These are phyloP conservation scores for Goniozus legneri DNA, from an alignment of 1,140 invertebrate species.

Conservation along the genomic window DNA sequence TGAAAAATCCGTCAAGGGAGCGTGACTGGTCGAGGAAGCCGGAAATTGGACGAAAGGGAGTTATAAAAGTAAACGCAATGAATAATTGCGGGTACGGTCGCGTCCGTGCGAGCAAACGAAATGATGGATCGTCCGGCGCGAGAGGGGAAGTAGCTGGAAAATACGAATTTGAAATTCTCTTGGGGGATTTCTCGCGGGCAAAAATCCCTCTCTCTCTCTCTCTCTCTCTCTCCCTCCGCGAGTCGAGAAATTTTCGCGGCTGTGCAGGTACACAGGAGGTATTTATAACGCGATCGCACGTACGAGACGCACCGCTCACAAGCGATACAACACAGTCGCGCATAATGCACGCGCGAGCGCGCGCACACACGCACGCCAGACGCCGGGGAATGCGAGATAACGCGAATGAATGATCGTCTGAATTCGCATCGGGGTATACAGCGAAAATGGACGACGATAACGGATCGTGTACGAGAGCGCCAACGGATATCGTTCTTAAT, in stretches of 20 bases:
- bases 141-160: too few species aligned
- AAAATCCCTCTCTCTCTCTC: slow-evolving; percentile 16
- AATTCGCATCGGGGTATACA: slow-evolving; percentile 14
- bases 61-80: slow-evolving; percentile 14
- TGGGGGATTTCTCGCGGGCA: slow-evolving; percentile 6
- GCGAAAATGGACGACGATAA: slow-evolving; percentile 23
- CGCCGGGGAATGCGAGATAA: slow-evolving; percentile 20
- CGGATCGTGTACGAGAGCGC: slow-evolving; percentile 13
- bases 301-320: slow-evolving; percentile 1
- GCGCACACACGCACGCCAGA: slow-evolving; percentile 15
- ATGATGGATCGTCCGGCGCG: slow-evolving; percentile 26
- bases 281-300: slow-evolving; percentile 13
- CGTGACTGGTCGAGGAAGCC: too few species aligned
- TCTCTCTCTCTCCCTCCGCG: neutral
- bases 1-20: too few species aligned
- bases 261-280: neutral
- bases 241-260: slow-evolving; percentile 16
- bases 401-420: slow-evolving; percentile 26
- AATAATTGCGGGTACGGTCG: slow-evolving; percentile 23
- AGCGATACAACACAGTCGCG: slow-evolving; percentile 1
- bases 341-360: slow-evolving; percentile 4
- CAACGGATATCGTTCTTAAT: slow-evolving; percentile 11
- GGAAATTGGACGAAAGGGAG: neutral
- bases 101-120: slow-evolving; percentile 17
- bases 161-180: slow-evolving; percentile 27